Evolutionary conservation across 2,113 vertebrate species (phyloP).

Genomic region (Parus major): DNA sequence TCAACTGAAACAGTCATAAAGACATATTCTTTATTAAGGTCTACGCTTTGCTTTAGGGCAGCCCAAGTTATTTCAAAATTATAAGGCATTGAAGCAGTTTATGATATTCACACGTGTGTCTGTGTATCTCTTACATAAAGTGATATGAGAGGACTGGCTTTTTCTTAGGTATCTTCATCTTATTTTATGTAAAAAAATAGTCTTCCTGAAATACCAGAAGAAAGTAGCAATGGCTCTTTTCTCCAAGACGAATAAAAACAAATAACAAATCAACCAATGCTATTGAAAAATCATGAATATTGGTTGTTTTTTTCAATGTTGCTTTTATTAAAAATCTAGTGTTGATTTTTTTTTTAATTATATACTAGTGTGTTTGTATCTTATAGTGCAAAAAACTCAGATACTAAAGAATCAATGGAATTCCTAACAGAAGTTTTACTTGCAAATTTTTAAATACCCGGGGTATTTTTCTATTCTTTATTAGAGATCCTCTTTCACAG

Average conservation of each 20-base stretch:
- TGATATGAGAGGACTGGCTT: background rate
- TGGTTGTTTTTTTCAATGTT: background rate
- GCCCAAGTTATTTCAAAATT: conserved; percentile 52
- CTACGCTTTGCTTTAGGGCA: conserved; percentile 44
- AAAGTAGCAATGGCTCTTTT: background rate
- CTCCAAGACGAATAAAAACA: background rate
- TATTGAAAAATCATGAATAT: background rate
- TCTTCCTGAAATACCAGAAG: background rate
- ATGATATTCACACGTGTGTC: background rate
- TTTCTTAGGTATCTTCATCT: background rate
- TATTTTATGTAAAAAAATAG: background rate
- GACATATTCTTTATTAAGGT: conserved; percentile 62
- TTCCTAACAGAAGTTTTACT: background rate
- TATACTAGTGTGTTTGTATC: background rate
- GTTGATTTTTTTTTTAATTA: background rate
- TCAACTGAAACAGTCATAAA: conserved; percentile 63
- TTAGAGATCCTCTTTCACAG: background rate
- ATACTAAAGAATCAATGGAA: background rate
- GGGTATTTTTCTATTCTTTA: accelerated
- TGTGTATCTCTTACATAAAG: background rate
- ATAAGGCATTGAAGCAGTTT: conserved; percentile 27
- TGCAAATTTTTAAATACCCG: background rate
- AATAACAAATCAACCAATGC: background rate
- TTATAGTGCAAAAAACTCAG: background rate
- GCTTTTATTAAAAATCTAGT: background rate